phyloP scores from a whole-genome alignment of 2,888 invertebrate genomes.

The Caenorhabditis zanzibari region DNA sequence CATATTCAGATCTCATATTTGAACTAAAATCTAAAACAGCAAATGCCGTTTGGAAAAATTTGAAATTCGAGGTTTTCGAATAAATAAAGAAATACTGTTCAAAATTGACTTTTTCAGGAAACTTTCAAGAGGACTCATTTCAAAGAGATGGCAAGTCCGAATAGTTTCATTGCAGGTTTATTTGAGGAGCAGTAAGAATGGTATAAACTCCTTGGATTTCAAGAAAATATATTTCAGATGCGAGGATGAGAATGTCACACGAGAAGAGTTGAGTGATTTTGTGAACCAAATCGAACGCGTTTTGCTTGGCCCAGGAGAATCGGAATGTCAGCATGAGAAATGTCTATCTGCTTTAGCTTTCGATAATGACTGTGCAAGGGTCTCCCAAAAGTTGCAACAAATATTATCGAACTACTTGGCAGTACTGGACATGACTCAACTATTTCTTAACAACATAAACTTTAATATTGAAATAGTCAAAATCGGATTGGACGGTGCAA shows the following conservation, averaged over 20 bases:
- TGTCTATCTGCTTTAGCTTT: not conserved
- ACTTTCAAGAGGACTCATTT: not conserved
- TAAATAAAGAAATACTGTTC: not conserved
- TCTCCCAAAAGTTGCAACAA: not conserved
- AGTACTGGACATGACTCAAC: no score
- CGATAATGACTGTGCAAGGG: not conserved
- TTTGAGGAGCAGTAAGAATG: not conserved
- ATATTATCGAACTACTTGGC: not conserved
- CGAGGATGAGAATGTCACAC: not conserved
- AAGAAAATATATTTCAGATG: slow-evolving; percentile 1
- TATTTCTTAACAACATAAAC: no score
- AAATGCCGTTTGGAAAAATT: not conserved
- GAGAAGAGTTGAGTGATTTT: not conserved
- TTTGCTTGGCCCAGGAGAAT: not conserved
- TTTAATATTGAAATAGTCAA: no score
- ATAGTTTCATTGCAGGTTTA: not conserved
- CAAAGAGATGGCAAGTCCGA: not conserved
- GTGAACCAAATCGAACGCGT: not conserved
- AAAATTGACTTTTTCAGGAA: not conserved
- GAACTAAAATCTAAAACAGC: not conserved
- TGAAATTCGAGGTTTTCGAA: not conserved
- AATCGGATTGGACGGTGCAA: not conserved
- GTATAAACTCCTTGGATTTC: not conserved
- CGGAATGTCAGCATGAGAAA: not conserved
- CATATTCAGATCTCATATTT: not conserved